phyloP scores from a whole-genome alignment of 2,113 vertebrate genomes.

The Cyrtonyx montezumae region DNA sequence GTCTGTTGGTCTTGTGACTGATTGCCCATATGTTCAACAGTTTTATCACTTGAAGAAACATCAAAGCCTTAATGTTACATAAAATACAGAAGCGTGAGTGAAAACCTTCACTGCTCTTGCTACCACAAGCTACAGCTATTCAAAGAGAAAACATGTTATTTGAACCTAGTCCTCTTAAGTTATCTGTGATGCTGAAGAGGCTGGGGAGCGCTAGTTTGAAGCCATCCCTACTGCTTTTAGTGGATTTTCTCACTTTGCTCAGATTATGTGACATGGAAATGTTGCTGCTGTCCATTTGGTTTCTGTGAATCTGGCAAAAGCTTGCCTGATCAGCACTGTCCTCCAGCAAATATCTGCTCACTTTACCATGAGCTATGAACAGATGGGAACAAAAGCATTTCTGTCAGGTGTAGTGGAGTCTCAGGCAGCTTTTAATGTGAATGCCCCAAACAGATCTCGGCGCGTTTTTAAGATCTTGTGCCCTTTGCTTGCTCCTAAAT shows the following conservation, averaged over 20 bases:
- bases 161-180: not conserved
- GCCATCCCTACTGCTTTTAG: not conserved
- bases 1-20: not conserved
- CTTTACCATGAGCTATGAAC: not conserved
- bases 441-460: not conserved
- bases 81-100: not conserved
- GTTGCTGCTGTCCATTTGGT: not conserved
- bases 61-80: not conserved
- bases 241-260: not conserved
- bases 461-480: fast-evolving
- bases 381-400: not conserved
- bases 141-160: not conserved
- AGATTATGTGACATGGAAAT: not conserved
- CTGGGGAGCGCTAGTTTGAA: not conserved
- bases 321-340: not conserved
- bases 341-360: not conserved
- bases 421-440: not conserved
- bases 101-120: not conserved
- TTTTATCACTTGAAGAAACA: not conserved
- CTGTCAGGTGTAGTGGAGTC: not conserved
- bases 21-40: not conserved
- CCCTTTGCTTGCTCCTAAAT: not conserved
- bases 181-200: not conserved
- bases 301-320: not conserved
- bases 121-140: not conserved